Conservation (phyloP, 2,113 vertebrate species). For the Pollimyrus isidori region DNA sequence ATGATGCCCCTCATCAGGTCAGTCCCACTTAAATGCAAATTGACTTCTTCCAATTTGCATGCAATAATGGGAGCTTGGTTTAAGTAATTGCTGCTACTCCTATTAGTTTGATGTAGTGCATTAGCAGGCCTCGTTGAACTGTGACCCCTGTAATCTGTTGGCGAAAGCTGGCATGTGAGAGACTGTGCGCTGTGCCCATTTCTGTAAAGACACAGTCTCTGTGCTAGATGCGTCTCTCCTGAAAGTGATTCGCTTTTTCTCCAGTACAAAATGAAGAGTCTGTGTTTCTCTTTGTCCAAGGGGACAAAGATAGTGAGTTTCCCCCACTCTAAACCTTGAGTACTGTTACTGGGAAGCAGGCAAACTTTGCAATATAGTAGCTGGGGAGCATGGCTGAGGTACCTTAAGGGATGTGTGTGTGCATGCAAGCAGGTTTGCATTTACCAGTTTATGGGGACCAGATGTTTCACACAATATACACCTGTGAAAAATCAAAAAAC, state of each 20-base stretch:
- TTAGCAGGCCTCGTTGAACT: constrained; percentile 10
- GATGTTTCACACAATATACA: not conserved
- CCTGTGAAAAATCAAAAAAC: not conserved
- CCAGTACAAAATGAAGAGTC: not conserved
- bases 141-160: not conserved
- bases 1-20: not conserved
- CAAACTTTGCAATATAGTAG: not conserved
- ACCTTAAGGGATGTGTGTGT: not conserved
- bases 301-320: not conserved
- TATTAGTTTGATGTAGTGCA: not conserved
- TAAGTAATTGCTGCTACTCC: not conserved
- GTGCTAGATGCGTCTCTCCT: not conserved
- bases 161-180: not conserved
- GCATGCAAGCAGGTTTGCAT: not conserved
- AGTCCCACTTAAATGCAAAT: not conserved
- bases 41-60: not conserved
- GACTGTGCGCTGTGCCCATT: not conserved
- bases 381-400: not conserved
- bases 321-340: not conserved
- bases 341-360: not conserved
- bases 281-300: not conserved
- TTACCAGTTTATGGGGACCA: not conserved
- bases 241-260: not conserved
- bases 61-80: not conserved
- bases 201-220: not conserved